These are phyloP conservation scores for Brachypteracias leptosomus DNA, from an alignment of 2,113 vertebrate genomes.

Conservation along the genomic window DNA sequence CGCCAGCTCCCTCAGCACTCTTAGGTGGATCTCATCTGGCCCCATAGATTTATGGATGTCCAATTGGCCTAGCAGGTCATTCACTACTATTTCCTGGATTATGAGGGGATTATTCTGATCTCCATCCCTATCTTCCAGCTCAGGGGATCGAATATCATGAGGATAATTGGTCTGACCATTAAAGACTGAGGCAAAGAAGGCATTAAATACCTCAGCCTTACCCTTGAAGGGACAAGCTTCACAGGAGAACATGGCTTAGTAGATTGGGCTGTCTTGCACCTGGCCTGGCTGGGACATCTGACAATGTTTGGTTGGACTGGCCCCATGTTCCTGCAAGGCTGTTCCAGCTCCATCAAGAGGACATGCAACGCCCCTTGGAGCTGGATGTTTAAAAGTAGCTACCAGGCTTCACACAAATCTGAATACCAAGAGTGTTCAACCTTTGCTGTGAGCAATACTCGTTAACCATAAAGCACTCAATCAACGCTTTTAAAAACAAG, in stretches of 20 bases:
- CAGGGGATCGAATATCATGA: no score
- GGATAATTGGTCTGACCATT: no score
- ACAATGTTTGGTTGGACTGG: not conserved
- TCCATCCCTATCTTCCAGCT: no score
- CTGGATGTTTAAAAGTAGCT: not conserved
- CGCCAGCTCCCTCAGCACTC: no score
- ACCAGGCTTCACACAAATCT: not conserved
- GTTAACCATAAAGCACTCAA: not conserved
- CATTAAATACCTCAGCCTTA: no score
- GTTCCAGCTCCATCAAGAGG: not conserved
- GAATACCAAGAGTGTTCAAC: not conserved
- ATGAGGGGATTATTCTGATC: no score
- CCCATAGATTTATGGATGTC: no score
- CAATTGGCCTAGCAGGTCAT: no score
- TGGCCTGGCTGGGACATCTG: not conserved
- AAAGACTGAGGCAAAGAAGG: no score
- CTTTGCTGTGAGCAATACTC: not conserved
- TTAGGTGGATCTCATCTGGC: no score
- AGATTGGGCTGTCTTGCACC: not conserved
- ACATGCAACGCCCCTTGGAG: not conserved
- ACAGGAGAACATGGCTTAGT: not conserved
- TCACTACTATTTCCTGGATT: no score
- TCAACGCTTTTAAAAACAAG: not conserved
- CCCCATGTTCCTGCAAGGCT: not conserved
- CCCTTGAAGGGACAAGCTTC: not conserved